Evolutionary conservation across 64 coral and sea anemone species (phyloP).

Genomic region (Pocillopora verrucosa): DNA sequence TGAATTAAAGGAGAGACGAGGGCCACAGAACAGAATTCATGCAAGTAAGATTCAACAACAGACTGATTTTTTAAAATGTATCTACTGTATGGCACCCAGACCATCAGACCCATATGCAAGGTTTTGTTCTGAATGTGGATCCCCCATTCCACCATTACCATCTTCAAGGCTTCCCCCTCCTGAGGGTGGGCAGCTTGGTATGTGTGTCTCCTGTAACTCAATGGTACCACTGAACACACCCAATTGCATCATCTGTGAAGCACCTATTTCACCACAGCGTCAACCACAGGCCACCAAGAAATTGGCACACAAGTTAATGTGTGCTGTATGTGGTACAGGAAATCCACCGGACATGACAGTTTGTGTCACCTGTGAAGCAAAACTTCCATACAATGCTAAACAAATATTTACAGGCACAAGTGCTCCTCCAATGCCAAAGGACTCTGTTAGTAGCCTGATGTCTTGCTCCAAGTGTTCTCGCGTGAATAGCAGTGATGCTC

Average conservation of each 20-base stretch:
- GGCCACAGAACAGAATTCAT: slow-evolving; percentile 64
- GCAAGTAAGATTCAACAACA: slow-evolving; percentile 69
- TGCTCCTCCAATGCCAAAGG: slow-evolving; percentile 87
- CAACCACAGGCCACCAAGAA: slow-evolving; percentile 87
- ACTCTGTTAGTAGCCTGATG: slow-evolving; percentile 65
- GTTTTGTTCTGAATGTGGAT: slow-evolving; percentile 94
- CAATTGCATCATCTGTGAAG: slow-evolving; percentile 89
- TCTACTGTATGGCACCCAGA: slow-evolving; percentile 91
- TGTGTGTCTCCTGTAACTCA: slow-evolving; percentile 94
- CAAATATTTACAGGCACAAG: slow-evolving; percentile 78
- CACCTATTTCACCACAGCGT: slow-evolving; percentile 85
- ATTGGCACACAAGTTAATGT: slow-evolving; percentile 81
- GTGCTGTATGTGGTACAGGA: slow-evolving; percentile 81
- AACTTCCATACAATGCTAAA: slow-evolving; percentile 77
- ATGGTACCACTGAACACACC: slow-evolving; percentile 92
- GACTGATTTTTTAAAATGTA: slow-evolving; percentile 90
- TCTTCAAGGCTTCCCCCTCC: slow-evolving; percentile 81
- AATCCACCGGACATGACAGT: slow-evolving; percentile 86
- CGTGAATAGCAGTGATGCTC: slow-evolving; percentile 90
- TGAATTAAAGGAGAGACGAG: slow-evolving; percentile 45
- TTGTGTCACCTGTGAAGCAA: slow-evolving; percentile 93
- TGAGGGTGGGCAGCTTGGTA: slow-evolving; percentile 79
- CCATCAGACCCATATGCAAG: slow-evolving; percentile 93
- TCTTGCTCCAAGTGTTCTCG: slow-evolving; percentile 94
- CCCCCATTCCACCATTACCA: slow-evolving; percentile 77